phyloP scores from a whole-genome alignment of 2,888 invertebrate genomes.

The Noctua comes region DNA sequence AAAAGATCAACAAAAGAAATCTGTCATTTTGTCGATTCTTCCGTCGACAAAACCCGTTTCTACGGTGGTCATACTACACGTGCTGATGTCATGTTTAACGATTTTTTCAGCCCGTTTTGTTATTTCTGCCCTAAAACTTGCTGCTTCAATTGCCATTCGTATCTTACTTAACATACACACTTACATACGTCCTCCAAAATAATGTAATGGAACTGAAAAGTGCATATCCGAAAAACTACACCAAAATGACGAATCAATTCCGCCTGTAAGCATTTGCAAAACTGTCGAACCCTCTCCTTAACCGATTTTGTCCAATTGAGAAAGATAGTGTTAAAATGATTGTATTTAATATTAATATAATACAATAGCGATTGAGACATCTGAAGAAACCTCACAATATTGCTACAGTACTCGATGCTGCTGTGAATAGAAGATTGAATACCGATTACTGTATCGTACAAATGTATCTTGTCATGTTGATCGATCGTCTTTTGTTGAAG shows the following conservation, averaged over 20 bases:
- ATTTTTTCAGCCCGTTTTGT: neutral
- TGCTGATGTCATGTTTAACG: too few relatives aligned
- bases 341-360: neutral
- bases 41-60: too few relatives aligned
- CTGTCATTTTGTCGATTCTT: too few relatives aligned
- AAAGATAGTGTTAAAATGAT: neutral
- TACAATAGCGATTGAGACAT: slow-evolving; percentile 2
- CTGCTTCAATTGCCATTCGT: neutral
- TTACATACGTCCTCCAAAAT: neutral
- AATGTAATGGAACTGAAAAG: neutral
- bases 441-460: slow-evolving; percentile 59
- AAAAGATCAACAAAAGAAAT: too few relatives aligned
- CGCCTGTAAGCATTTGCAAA: too few relatives aligned
- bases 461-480: slow-evolving; percentile 53
- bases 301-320: neutral
- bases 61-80: too few relatives aligned
- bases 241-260: neutral
- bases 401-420: neutral
- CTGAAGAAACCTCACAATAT: neutral
- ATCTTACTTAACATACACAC: neutral
- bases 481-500: slow-evolving; percentile 50
- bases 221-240: neutral
- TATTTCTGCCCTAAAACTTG: neutral
- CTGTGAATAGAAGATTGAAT: slow-evolving; percentile 44
- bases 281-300: neutral